These are phyloP conservation scores for Caenorhabditis sp. DNA, from an alignment of 2,888 invertebrate species.

Conservation along the genomic window DNA sequence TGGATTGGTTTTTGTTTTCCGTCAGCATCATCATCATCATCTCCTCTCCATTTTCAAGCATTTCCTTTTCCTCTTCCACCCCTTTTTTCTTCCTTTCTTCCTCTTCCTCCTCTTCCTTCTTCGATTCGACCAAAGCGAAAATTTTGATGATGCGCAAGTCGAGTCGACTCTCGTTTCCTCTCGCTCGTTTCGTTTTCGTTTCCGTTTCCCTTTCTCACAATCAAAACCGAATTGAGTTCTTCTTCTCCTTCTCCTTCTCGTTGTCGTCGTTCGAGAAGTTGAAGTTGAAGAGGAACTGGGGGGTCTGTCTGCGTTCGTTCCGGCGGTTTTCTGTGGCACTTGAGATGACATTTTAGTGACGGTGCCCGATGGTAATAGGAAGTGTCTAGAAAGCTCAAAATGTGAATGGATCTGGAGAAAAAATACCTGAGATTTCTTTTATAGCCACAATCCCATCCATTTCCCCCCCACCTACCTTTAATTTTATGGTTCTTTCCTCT, in stretches of 20 bases:
- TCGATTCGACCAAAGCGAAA: neutral
- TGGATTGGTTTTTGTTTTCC: no score
- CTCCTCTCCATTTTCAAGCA: neutral
- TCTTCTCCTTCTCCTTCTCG: no score
- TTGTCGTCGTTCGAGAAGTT: conserved; percentile 38
- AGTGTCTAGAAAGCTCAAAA: no score
- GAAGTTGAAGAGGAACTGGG: neutral
- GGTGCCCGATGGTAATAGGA: no score
- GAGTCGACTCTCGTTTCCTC: neutral
- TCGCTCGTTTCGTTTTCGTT: no score
- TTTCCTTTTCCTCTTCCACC: neutral
- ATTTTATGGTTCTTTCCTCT: no score
- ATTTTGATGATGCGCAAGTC: neutral
- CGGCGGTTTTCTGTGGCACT: conserved; percentile 14
- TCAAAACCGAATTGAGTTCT: conserved; percentile 52
- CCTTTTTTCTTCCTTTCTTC: conserved; percentile 5
- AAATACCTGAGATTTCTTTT: no score
- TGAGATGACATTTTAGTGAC: no score
- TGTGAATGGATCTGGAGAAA: no score
- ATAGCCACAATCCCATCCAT: no score
- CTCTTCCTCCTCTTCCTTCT: conserved; percentile 13
- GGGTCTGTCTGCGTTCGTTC: conserved; percentile 20
- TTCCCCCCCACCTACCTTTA: no score
- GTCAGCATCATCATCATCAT: neutral
- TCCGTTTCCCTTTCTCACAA: no score